Evolutionary conservation across 2,888 invertebrate species (phyloP).

Genomic region (Coenonympha glycerion): DNA sequence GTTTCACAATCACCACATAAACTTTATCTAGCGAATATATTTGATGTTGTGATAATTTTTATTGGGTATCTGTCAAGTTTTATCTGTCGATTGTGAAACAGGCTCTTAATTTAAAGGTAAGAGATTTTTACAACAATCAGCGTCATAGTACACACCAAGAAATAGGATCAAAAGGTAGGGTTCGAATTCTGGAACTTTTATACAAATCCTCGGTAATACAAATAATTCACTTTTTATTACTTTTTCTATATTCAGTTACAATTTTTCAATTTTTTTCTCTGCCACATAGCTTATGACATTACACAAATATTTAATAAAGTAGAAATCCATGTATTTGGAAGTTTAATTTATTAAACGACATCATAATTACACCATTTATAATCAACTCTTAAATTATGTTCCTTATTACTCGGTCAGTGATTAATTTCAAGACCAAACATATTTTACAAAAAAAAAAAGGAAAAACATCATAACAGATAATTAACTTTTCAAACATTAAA

Average conservation of each 20-base stretch:
- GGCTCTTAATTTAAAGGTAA: too few species aligned
- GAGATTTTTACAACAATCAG: too few species aligned
- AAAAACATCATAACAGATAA: conserved; percentile 45
- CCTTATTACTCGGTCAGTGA: conserved; percentile 63
- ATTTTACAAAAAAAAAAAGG: conserved; percentile 44
- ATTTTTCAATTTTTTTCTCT: conserved; percentile 71
- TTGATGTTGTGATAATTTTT: too few species aligned
- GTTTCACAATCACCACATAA: too few species aligned
- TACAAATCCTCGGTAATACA: conserved; percentile 64
- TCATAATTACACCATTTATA: conserved; percentile 64
- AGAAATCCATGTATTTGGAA: conserved; percentile 70
- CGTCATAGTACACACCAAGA: too few species aligned
- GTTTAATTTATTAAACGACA: conserved; percentile 71
- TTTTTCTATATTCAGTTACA: conserved; percentile 72
- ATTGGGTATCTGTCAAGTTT: too few species aligned
- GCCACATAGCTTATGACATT: conserved; percentile 64
- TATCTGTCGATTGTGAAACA: too few species aligned
- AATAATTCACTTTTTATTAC: conserved; percentile 73
- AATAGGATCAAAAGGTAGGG: conserved; percentile 2
- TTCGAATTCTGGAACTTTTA: conserved; percentile 31
- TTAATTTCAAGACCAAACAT: conserved; percentile 54
- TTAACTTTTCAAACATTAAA: conserved; percentile 31
- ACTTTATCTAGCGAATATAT: too few species aligned
- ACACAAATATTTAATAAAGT: conserved; percentile 72
- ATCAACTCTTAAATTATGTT: conserved; percentile 68